Percentiles rank a stretch among this genome's conserved stretches.
Conservation (phyloP, 2,797 vertebrate species). For the Pseudotriccus pelzelni region DNA sequence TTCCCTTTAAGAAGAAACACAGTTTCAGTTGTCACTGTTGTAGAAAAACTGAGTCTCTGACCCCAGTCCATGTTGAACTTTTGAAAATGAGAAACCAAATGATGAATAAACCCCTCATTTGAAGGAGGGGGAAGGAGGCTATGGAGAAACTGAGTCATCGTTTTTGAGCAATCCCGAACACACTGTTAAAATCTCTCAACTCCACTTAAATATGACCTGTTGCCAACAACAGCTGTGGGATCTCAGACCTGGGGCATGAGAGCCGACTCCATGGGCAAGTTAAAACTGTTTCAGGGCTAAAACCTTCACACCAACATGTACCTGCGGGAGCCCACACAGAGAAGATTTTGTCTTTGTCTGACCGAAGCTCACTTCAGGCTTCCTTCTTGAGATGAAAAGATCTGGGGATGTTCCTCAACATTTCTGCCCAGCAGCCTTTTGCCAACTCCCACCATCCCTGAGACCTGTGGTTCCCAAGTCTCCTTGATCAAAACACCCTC, state of each 20-base stretch:
- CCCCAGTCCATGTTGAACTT: background rate
- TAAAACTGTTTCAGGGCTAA: conserved; percentile 11
- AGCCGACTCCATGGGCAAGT: background rate
- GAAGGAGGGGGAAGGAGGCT: background rate
- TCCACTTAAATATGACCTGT: background rate
- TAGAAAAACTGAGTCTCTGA: background rate
- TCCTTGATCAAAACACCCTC: accelerated
- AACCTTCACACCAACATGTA: background rate
- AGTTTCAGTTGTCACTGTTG: background rate
- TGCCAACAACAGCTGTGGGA: background rate
- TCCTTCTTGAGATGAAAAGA: background rate
- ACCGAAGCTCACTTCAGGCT: background rate
- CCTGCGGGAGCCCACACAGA: background rate
- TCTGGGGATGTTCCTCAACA: background rate
- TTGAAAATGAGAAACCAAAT: conserved; percentile 5
- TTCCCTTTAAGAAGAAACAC: background rate
- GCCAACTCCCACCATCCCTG: background rate
- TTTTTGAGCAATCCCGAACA: conserved; percentile 45
- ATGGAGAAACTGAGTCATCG: conserved; percentile 31
- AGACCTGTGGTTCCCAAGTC: background rate
- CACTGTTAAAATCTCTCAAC: background rate
- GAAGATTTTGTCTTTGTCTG: background rate
- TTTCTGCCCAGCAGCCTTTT: background rate
- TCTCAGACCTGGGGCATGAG: background rate
- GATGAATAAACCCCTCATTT: conserved; percentile 1